Percentiles rank a stretch among this genome's conserved stretches.
phyloP scores from a whole-genome alignment of 2,888 invertebrate species.

The Sericinus montela region DNA sequence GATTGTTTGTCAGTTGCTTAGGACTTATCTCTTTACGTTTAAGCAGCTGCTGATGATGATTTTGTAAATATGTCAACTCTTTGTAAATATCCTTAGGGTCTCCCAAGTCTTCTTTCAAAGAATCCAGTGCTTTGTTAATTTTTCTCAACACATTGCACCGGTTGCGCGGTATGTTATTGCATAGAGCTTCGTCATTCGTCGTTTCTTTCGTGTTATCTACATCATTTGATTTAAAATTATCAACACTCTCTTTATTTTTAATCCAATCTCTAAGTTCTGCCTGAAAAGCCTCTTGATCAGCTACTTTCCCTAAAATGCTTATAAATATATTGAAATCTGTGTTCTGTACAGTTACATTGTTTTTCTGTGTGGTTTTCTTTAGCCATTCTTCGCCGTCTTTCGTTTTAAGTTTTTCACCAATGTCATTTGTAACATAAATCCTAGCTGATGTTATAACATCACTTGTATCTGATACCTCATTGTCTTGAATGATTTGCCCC shows the following conservation, averaged over 20 bases:
- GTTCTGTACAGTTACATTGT: conserved; percentile 53
- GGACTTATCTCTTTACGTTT: conserved; percentile 53
- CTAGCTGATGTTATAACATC: conserved; percentile 62
- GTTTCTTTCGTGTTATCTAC: conserved; percentile 15
- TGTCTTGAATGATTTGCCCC: conserved; percentile 68
- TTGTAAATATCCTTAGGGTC: conserved; percentile 67
- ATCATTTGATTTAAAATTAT: conserved; percentile 25
- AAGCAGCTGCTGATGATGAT: conserved; percentile 56
- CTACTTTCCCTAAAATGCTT: conserved; percentile 67
- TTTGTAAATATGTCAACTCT: conserved; percentile 61
- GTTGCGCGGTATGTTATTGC: conserved; percentile 53
- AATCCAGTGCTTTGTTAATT: conserved; percentile 50
- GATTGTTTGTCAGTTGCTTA: conserved; percentile 46
- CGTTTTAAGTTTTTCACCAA: conserved; percentile 65
- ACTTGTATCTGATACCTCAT: conserved; percentile 68
- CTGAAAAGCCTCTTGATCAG: conserved; percentile 75
- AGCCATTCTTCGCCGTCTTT: conserved; percentile 70
- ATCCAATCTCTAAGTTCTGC: conserved; percentile 62
- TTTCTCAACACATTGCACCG: conserved; percentile 46
- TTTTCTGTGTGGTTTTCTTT: conserved; percentile 42
- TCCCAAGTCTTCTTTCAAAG: conserved; percentile 65
- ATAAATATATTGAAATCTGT: conserved; percentile 56
- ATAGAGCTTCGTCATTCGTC: conserved; percentile 11
- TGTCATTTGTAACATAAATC: conserved; percentile 69
- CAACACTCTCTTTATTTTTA: conserved; percentile 26